These are phyloP conservation scores for Todus mexicanus DNA, from an alignment of 2,797 vertebrate genomes.

Conservation along the genomic window DNA sequence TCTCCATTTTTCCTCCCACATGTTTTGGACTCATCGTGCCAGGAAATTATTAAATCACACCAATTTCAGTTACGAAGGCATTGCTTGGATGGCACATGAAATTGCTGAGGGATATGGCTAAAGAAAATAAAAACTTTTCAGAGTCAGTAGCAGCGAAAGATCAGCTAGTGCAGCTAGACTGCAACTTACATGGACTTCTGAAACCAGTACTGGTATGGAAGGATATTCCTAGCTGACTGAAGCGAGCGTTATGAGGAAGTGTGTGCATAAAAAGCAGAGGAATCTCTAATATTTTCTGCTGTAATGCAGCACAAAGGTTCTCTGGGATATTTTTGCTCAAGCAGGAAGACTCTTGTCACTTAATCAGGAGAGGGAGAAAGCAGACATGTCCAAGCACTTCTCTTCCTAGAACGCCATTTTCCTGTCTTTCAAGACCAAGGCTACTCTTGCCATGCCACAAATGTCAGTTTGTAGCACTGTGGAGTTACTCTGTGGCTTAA, in stretches of 20 bases:
- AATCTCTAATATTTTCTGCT: neutral
- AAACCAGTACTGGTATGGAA: neutral
- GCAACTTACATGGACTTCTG: neutral
- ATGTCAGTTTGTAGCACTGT: neutral
- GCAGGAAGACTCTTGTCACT: neutral
- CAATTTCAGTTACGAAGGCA: neutral
- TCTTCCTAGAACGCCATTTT: neutral
- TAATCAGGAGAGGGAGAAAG: neutral
- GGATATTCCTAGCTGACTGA: neutral
- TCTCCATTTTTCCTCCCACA: neutral
- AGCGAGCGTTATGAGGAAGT: neutral
- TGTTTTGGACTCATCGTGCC: neutral
- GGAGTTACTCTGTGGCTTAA: neutral
- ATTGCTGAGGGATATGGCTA: neutral
- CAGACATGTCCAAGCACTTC: neutral
- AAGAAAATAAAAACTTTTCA: neutral
- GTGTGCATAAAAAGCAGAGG: neutral
- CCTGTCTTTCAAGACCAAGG: neutral
- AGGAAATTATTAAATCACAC: conserved; percentile 33
- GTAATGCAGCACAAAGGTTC: neutral
- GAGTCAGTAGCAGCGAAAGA: neutral
- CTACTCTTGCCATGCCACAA: neutral
- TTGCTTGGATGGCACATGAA: neutral
- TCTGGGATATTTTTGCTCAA: neutral
- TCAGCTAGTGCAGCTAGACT: neutral